A percentile compares a stretch with the other conserved stretches of the same genome.
Conservation (phyloP, 2,113 vertebrate species). For the Colaptes auratus region DNA sequence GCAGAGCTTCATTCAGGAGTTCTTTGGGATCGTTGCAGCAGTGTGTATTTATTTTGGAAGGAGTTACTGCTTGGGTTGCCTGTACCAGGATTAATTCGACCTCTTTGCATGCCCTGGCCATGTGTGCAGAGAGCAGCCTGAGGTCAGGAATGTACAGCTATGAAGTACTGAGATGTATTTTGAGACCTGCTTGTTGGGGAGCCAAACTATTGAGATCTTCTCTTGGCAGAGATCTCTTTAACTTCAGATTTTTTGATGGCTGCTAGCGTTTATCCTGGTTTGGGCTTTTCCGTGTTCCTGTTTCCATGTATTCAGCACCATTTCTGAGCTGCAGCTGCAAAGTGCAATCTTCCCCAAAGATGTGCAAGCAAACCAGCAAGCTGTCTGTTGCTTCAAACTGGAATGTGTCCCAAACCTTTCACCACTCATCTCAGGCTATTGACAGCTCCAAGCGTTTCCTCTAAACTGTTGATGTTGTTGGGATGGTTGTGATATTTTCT, state of each 20-base stretch:
- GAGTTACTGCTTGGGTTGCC: not conserved
- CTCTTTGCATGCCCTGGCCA: not conserved
- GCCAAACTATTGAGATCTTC: not conserved
- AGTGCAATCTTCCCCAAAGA: not conserved
- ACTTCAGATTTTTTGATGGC: not conserved
- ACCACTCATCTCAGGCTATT: constrained; percentile 38
- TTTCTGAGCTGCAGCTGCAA: constrained; percentile 1
- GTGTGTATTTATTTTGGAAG: constrained; percentile 1
- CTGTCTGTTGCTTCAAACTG: constrained; percentile 9
- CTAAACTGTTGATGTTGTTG: constrained; percentile 65
- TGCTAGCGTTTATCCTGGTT: not conserved
- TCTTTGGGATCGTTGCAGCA: not conserved
- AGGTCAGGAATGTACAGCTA: not conserved
- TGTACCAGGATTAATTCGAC: not conserved
- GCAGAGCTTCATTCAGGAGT: not conserved
- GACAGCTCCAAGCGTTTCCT: constrained; percentile 56
- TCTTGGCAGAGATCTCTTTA: constrained; percentile 16
- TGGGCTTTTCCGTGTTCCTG: constrained; percentile 16
- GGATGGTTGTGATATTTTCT: constrained; percentile 39
- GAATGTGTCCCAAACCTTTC: constrained; percentile 50
- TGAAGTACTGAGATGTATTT: not conserved
- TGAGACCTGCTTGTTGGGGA: constrained; percentile 22
- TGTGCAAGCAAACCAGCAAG: not conserved
- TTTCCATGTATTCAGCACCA: not conserved
- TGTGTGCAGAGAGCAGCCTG: not conserved